These are phyloP conservation scores for Sarcophaga rosellei DNA, from an alignment of 2,888 invertebrate genomes.

Conservation along the genomic window DNA sequence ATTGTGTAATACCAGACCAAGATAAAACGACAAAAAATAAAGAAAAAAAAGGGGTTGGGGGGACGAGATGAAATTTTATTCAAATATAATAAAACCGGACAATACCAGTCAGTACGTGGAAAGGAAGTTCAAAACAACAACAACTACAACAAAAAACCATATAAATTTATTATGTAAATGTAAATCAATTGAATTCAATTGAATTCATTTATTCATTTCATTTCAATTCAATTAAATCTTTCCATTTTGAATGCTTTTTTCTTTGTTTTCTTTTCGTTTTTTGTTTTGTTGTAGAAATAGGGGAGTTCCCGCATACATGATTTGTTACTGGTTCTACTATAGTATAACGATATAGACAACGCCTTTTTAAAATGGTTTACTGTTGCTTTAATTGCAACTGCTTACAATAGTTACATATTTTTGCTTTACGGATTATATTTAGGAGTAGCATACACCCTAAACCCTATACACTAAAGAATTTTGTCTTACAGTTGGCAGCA, in stretches of 20 bases:
- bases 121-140: slow-evolving; percentile 2
- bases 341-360: not conserved
- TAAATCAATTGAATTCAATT: slow-evolving; percentile 58
- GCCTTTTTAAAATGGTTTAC: not conserved
- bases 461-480: too few relatives aligned
- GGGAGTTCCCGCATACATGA: slow-evolving; percentile 15
- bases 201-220: slow-evolving; percentile 68
- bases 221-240: slow-evolving; percentile 75
- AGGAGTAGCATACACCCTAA: too few relatives aligned
- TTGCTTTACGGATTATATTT: too few relatives aligned
- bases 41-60: slow-evolving; percentile 1
- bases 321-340: not conserved
- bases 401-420: not conserved
- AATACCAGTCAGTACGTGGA: not conserved
- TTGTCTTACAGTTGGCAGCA: too few relatives aligned
- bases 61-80: slow-evolving; percentile 5
- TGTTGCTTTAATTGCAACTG: not conserved
- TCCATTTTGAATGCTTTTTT: slow-evolving; percentile 34
- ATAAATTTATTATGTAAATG: slow-evolving; percentile 71
- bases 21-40: not conserved
- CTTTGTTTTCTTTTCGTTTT: not conserved
- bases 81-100: slow-evolving; percentile 11
- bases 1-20: slow-evolving; percentile 37
- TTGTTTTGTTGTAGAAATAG: not conserved
- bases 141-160: slow-evolving; percentile 17